These are phyloP conservation scores for Seira musarum DNA, from an alignment of 2,888 invertebrate genomes.

Conservation along the genomic window DNA sequence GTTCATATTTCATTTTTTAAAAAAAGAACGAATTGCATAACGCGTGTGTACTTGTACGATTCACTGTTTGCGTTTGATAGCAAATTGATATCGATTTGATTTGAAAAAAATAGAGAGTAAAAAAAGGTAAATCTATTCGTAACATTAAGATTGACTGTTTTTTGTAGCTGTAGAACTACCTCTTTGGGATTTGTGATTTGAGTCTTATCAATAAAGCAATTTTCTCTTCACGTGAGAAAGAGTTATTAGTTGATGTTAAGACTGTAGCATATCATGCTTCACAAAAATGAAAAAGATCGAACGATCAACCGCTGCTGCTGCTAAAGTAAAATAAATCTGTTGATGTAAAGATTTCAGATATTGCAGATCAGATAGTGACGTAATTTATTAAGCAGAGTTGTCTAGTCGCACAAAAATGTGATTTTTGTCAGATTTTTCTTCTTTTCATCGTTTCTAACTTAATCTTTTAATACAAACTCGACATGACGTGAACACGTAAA, in stretches of 20 bases:
- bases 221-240: conserved; percentile 18
- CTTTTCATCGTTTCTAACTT: no score
- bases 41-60: no score
- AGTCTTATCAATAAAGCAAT: background rate
- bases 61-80: background rate
- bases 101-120: background rate
- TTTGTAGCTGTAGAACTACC: background rate
- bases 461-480: no score
- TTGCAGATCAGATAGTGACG: no score
- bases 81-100: background rate
- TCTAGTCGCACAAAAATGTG: no score
- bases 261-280: background rate
- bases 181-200: background rate
- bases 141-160: background rate
- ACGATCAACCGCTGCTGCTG: background rate
- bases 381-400: no score
- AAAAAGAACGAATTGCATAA: background rate
- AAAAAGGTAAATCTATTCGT: background rate
- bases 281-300: background rate
- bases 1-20: background rate
- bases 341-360: no score
- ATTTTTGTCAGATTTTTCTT: no score
- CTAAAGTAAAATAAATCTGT: no score
- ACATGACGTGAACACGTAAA: no score
- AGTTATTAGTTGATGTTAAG: conserved; percentile 8